A percentile compares a stretch with the other conserved stretches of the same genome.
phyloP scores from a whole-genome alignment of 2,113 vertebrate species.

The Calyptommatus sinebrachiatus region DNA sequence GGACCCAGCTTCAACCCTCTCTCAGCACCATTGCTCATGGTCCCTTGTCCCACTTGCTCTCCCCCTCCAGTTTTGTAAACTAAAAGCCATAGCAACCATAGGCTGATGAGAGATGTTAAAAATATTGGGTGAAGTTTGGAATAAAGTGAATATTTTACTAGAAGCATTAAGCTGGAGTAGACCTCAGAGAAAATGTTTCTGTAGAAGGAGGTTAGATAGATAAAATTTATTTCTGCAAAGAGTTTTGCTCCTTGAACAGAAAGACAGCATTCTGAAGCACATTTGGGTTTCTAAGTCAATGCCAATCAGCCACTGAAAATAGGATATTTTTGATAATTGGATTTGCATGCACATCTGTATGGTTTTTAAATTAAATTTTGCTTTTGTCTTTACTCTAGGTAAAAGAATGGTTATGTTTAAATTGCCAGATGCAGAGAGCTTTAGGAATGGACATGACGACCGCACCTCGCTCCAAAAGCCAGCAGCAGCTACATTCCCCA shows the following conservation, averaged over 20 bases:
- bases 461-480: slow-evolving; percentile 94
- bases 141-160: not conserved
- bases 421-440: slow-evolving; percentile 99
- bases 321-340: not conserved
- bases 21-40: no score
- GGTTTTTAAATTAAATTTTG: not conserved
- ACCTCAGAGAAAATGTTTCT: not conserved
- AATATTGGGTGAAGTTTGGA: not conserved
- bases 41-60: no score
- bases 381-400: slow-evolving; percentile 75
- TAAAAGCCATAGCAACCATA: no score
- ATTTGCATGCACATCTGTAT: not conserved
- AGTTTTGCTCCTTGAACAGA: not conserved
- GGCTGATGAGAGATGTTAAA: no score
- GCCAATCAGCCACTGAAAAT: fast-evolving
- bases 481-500: slow-evolving; percentile 93
- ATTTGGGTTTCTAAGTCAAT: not conserved
- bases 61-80: no score
- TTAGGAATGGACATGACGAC: slow-evolving; percentile 98
- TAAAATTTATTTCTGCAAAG: not conserved
- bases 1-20: no score
- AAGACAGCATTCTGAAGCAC: not conserved
- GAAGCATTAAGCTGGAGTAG: not conserved
- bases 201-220: not conserved
- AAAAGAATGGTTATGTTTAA: slow-evolving; percentile 97